Percentiles rank a stretch among this genome's conserved stretches.
These are phyloP conservation scores for Pleuronectes platessa DNA, from an alignment of 2,113 vertebrate species.

Conservation along the genomic window DNA sequence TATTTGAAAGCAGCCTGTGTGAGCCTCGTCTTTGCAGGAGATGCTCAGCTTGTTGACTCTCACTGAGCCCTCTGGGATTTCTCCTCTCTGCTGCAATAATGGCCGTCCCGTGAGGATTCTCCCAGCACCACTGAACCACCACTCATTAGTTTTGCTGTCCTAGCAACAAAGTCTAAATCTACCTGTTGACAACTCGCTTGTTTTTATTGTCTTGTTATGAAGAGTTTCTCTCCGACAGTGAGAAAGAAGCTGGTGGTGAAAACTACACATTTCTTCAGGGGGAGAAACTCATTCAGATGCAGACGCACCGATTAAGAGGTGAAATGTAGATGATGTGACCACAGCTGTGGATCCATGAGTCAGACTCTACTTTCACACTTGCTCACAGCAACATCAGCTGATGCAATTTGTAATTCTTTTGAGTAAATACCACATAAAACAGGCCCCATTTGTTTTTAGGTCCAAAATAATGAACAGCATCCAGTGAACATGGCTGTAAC, in stretches of 20 bases:
- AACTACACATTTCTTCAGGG: too few relatives aligned
- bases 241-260: neutral
- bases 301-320: too few relatives aligned
- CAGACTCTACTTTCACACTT: too few relatives aligned
- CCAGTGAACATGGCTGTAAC: too few relatives aligned
- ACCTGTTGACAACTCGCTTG: neutral
- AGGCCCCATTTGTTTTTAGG: too few relatives aligned
- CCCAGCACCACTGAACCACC: constrained; percentile 41
- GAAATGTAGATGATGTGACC: too few relatives aligned
- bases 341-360: too few relatives aligned
- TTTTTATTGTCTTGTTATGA: neutral
- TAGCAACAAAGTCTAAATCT: constrained; percentile 60
- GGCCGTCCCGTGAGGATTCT: constrained; percentile 58
- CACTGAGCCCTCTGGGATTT: constrained; percentile 56
- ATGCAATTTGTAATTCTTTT: too few relatives aligned
- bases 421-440: too few relatives aligned
- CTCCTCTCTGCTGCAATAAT: constrained; percentile 54
- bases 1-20: neutral
- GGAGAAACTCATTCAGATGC: too few relatives aligned
- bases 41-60: constrained; percentile 74
- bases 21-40: neutral
- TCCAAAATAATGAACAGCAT: too few relatives aligned
- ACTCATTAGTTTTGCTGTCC: constrained; percentile 73
- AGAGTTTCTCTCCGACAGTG: neutral
- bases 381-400: too few relatives aligned